A percentile compares a stretch with the other conserved stretches of the same genome.
Evolutionary conservation across 2,797 vertebrate genomes (phyloP).

Genomic region (Myiotriccus ornatus): DNA sequence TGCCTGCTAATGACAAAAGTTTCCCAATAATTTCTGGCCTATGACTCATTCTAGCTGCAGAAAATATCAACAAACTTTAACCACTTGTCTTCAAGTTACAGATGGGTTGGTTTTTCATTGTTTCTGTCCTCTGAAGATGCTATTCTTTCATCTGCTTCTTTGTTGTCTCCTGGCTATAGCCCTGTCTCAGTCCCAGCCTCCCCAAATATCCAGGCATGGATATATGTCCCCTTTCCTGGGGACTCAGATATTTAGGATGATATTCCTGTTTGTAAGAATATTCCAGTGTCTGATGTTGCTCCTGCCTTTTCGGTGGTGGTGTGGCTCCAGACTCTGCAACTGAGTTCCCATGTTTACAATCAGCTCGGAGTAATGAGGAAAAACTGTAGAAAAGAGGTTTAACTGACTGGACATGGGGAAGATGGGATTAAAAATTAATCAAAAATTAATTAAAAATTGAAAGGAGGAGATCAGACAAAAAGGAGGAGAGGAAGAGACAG

Average conservation of each 20-base stretch:
- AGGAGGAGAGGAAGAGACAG: neutral
- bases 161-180: neutral
- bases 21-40: neutral
- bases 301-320: neutral
- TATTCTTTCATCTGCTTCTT: neutral
- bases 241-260: neutral
- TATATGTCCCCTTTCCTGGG: neutral
- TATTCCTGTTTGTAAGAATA: neutral
- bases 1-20: neutral
- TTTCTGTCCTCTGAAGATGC: neutral
- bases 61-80: neutral
- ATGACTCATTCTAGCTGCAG: neutral
- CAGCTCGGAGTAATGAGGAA: neutral
- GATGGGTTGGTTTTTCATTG: fast-evolving
- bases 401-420: neutral
- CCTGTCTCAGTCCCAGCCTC: neutral
- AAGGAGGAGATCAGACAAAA: neutral
- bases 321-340: neutral
- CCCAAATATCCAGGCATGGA: neutral
- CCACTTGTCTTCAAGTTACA: neutral
- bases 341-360: neutral
- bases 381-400: neutral
- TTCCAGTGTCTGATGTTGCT: neutral
- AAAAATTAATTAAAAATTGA: neutral
- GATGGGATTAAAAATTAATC: neutral